Base-by-base conservation (phyloP, 2,888 invertebrate species). In the Pseudococcus jackbeardsleyi region DNA sequence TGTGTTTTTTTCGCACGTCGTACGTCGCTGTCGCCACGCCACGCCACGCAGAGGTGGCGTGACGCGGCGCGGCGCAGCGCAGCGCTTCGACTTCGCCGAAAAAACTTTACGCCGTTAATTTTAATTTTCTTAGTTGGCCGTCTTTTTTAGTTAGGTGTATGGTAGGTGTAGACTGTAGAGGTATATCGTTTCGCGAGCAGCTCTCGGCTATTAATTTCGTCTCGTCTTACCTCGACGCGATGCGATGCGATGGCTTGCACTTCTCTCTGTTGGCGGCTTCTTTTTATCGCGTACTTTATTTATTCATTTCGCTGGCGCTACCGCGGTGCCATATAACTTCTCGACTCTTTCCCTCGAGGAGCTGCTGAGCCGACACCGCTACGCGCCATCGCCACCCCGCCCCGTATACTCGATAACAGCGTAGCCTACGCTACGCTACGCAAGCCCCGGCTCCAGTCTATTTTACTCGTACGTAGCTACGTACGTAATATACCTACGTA, bases 101-200 rank as follows among this genome's bases (percentile, higher is more conserved):
- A 42, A 88, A 89, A 89, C 89, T 89, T 89, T 89, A 68, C 86
- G 86, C 89, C 89, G 89, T 89, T 89, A 89, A 89, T 89, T 89
- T 89, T 89, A 89, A 89, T 89, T 89, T 89, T 89, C 89, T 88
- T 89, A 54, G 19, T 54, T 22, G 77, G 68, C 88, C 86, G 77
- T 84, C 86, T 89, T 88, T 89, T 79, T 79, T 22, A 54, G 15
- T 54, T 12, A 12, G 7, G 46, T 46, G 9, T 46, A 46, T 46
- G 9, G 7, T 9, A 7, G 9, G 46, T 46, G 15, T 50, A 50
- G 5, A 1, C 26, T 33, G 26, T 33, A 33, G 26, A 33, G 26
- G 12, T 72, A 72, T 15, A 15, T 26, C 68, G 68, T 7, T 72
- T 72, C 68, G 33, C 26, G 26, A 26, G 85, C 79, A 79, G 87